Conservation (phyloP, 2,113 vertebrate species). For the Colistium nudipinnis region DNA sequence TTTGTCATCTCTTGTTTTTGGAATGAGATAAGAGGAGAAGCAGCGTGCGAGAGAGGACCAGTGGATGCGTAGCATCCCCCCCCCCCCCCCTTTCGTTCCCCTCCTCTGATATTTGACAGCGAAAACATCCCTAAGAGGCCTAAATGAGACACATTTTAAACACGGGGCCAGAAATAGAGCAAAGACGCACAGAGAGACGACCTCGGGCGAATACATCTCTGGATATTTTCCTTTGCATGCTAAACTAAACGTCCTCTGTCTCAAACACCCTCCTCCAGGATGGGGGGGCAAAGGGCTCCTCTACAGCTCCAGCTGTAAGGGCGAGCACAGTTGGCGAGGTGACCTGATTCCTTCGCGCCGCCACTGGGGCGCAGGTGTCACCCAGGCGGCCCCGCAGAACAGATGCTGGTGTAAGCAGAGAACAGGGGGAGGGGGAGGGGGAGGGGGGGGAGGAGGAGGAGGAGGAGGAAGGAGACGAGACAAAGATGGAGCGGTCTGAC, state of each 20-base stretch:
- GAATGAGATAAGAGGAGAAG: slow-evolving; percentile 36
- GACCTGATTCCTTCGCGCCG: slow-evolving; percentile 63
- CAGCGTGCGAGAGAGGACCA: background rate
- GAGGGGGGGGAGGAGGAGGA: too few species aligned
- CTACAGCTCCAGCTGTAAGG: slow-evolving; percentile 48
- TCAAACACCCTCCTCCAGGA: slow-evolving; percentile 1
- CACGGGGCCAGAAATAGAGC: background rate
- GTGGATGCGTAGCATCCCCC: slow-evolving; percentile 18
- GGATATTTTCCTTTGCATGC: background rate
- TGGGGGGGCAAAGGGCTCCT: slow-evolving; percentile 16
- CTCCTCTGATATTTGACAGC: slow-evolving; percentile 31
- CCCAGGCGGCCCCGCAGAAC: slow-evolving; percentile 60
- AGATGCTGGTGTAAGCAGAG: slow-evolving; percentile 67
- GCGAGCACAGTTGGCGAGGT: slow-evolving; percentile 60
- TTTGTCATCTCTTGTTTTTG: slow-evolving; percentile 40
- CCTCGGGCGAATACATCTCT: too few species aligned
- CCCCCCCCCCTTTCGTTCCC: slow-evolving; percentile 14
- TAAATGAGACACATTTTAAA: background rate
- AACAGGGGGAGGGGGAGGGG: slow-evolving; percentile 11
- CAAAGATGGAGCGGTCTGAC: slow-evolving; percentile 48
- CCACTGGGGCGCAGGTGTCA: slow-evolving; percentile 70
- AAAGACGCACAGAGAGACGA: background rate
- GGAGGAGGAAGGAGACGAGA: slow-evolving; percentile 31
- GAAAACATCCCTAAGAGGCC: background rate
- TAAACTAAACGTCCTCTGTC: background rate